phyloP scores from a whole-genome alignment of 2,888 invertebrate genomes.

The Drosophila stalkeri region DNA sequence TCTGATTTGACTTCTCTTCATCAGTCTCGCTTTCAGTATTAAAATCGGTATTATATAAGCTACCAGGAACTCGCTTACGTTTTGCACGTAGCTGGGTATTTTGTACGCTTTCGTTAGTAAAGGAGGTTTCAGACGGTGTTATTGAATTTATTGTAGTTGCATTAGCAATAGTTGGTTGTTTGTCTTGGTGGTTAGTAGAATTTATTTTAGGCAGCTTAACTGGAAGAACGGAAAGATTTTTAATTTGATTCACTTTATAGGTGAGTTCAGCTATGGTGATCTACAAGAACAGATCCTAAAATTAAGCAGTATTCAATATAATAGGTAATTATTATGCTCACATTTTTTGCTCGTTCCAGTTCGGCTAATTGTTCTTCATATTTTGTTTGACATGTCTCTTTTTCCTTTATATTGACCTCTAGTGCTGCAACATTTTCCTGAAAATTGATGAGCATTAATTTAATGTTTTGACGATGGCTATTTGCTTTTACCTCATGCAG shows the following conservation, averaged over 20 bases:
- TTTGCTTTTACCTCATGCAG: background rate
- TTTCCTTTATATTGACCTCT: background rate
- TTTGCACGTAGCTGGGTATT: background rate
- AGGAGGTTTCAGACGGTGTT: no score
- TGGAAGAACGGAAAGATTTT: background rate
- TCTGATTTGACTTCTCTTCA: background rate
- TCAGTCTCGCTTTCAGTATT: slow-evolving; percentile 25
- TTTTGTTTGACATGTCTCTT: no score
- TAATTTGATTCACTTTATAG: background rate
- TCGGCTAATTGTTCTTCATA: background rate
- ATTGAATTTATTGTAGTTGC: background rate
- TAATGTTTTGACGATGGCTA: background rate
- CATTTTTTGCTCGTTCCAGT: background rate
- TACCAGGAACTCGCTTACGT: background rate
- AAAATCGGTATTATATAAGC: slow-evolving; percentile 4
- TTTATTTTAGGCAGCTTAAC: background rate
- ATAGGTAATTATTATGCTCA: background rate
- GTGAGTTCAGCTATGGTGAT: background rate
- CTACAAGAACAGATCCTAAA: background rate
- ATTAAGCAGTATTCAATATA: background rate
- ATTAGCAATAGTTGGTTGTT: background rate
- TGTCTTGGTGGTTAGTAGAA: background rate
- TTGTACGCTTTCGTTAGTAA: background rate
- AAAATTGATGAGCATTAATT: background rate
- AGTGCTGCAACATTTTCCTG: background rate